Base-by-base conservation (phyloP, 2,797 vertebrate genomes). In the Coregonus suidteri region DNA sequence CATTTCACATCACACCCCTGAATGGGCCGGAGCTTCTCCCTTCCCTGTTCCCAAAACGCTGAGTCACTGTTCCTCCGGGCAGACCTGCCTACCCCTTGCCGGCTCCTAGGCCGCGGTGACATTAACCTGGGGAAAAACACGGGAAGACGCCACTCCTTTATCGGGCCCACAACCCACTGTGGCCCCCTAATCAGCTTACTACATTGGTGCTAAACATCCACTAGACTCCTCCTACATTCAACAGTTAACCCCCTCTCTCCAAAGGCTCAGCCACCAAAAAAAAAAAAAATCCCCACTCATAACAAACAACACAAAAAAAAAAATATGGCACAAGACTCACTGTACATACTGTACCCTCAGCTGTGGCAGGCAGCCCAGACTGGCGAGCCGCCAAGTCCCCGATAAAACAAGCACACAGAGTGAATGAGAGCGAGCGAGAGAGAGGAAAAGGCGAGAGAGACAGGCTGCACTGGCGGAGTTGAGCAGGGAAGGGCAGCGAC, bases 331-430 rank as follows among this genome's bases (percentile, higher is more conserved):
- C 91, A 47, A 91, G 84, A 85, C 90, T 94, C 93, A 98, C 97
- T 98, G 97, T 99, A 98, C 97, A 96, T 98, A 99, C 97, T 98
- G 97, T 98, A 98, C 97, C 96, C 95, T 94, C 92, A 91, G 92
- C 79, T 80, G 93, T 97, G 97, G 96, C 96, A 87, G 80, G 31
- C 78, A n/a, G 97, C 96, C 94, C 96, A 96, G 95, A 86, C 81
- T 94, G 97, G 96, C 91, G 0, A n/a, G 0, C 74, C 0, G 96
- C 97, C 98, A 97, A 88, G 78, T 65, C 89, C 89, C 94, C 93
- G 92, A 91, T 94, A 95, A 90, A 93, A 96, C 95, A 96, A 95
- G 95, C 95, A 79, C 47, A 94, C 4, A 82, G 90, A 91, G 93
- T 75, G 85, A 62, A 56, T 37, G 79, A 18, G 31, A 75, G 73